A percentile compares a stretch with the other conserved stretches of the same genome.
Evolutionary conservation across 2,888 invertebrate species (phyloP).

Genomic region (Athetis lepigone): DNA sequence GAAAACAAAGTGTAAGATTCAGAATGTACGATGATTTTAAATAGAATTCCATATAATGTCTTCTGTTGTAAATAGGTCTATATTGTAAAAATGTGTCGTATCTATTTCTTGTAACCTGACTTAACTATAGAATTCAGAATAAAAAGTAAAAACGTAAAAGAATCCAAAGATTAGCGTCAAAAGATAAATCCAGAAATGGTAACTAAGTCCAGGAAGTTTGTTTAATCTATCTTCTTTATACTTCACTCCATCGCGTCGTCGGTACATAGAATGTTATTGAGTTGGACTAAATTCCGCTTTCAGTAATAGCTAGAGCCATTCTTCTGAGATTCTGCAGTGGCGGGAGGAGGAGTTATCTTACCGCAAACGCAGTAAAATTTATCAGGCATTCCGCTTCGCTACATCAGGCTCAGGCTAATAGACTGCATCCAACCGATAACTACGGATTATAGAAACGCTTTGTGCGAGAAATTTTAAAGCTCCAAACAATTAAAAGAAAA

Average conservation of each 20-base stretch:
- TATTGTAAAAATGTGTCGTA: not conserved
- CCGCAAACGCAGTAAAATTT: constrained; percentile 72
- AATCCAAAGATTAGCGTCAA: constrained; percentile 1
- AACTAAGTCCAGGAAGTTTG: constrained; percentile 42
- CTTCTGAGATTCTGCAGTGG: constrained; percentile 66
- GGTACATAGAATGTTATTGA: constrained; percentile 66
- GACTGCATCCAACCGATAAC: constrained; percentile 45
- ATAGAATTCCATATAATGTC: too few species aligned
- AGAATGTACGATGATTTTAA: constrained; percentile 69
- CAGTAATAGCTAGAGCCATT: constrained; percentile 72
- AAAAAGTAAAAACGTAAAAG: constrained; percentile 25
- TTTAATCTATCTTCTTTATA: constrained; percentile 63
- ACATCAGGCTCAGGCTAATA: constrained; percentile 58
- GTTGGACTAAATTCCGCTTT: constrained; percentile 68
- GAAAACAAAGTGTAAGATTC: constrained; percentile 63
- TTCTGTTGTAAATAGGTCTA: too few species aligned
- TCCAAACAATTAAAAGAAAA: too few species aligned
- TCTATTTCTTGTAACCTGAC: constrained; percentile 35
- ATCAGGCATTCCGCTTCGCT: constrained; percentile 70
- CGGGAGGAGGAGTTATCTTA: constrained; percentile 63
- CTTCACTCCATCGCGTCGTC: constrained; percentile 40
- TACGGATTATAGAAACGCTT: constrained; percentile 33
- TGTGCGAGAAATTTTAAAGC: constrained; percentile 12
- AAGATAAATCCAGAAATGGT: constrained; percentile 13
- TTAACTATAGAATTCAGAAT: constrained; percentile 51